Evolutionary conservation across 2,888 invertebrate species (phyloP).

Genomic region (Isotomurus palustris): DNA sequence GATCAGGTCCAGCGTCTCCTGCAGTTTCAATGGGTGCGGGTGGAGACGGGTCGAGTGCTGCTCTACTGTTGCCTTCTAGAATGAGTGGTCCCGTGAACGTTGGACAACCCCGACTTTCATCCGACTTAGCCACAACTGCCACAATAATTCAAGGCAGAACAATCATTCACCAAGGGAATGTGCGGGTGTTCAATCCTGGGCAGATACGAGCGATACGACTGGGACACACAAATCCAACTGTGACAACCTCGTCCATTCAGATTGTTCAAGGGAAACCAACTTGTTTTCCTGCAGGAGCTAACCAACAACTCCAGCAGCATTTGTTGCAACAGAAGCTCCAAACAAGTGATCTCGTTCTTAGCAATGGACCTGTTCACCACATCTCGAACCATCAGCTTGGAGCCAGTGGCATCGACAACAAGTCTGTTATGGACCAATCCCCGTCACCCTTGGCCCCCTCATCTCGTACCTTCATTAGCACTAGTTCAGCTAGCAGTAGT

Average conservation of each 20-base stretch:
- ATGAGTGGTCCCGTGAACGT: constrained; percentile 13
- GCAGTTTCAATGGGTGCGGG: background rate
- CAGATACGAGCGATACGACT: constrained; percentile 31
- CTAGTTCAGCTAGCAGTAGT: constrained; percentile 13
- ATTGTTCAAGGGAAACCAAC: constrained; percentile 2
- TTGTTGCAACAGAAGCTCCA: background rate
- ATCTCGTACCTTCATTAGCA: constrained; percentile 16
- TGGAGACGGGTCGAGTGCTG: constrained; percentile 15
- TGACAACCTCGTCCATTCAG: background rate
- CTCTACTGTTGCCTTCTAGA: constrained; percentile 13
- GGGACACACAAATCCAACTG: constrained; percentile 9
- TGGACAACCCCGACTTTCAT: constrained; percentile 2
- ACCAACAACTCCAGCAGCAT: background rate
- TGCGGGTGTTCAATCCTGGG: constrained; percentile 30
- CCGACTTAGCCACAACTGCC: constrained; percentile 10
- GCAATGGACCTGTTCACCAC: background rate
- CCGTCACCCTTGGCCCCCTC: constrained; percentile 3
- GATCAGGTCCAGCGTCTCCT: background rate
- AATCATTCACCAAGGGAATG: constrained; percentile 30
- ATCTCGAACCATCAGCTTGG: background rate
- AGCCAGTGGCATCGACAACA: constrained; percentile 6
- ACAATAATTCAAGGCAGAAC: constrained; percentile 26
- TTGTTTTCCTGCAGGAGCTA: too few species aligned
- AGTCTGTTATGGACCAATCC: constrained; percentile 3
- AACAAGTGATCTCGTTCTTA: constrained; percentile 1